Percentiles rank a stretch among this genome's conserved stretches.
These are phyloP conservation scores for Oppia nitens DNA, from an alignment of 1,140 invertebrate genomes.

Conservation along the genomic window DNA sequence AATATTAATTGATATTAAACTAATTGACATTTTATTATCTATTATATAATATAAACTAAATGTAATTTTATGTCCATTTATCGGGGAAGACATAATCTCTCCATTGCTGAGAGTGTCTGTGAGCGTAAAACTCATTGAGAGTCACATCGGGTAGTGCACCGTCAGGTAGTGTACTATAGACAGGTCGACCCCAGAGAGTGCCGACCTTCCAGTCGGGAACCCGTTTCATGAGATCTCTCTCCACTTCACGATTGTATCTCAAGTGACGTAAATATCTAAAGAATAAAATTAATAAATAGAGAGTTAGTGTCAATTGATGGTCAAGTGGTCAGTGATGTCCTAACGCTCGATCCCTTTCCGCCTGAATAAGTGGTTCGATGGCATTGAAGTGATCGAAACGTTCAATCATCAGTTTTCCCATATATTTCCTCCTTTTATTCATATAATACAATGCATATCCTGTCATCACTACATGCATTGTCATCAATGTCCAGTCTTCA, in stretches of 20 bases:
- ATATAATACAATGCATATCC: constrained; percentile 11
- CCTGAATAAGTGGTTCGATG: constrained; percentile 50
- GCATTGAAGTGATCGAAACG: constrained; percentile 51
- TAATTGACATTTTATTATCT: no score
- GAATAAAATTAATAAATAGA: constrained; percentile 1
- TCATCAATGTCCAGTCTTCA: background rate
- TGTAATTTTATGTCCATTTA: background rate
- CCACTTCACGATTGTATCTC: constrained; percentile 58
- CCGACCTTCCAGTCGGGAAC: constrained; percentile 72
- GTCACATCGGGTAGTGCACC: constrained; percentile 41
- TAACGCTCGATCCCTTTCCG: constrained; percentile 63
- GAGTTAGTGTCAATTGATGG: constrained; percentile 1
- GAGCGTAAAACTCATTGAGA: constrained; percentile 48
- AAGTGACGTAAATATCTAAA: constrained; percentile 52
- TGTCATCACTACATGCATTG: background rate
- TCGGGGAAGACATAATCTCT: background rate
- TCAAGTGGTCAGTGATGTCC: no score
- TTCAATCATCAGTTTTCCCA: constrained; percentile 41
- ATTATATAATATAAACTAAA: no score
- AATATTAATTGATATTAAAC: no score
- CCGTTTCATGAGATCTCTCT: constrained; percentile 67
- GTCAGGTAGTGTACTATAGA: constrained; percentile 42
- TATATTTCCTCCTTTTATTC: background rate
- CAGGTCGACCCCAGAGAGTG: constrained; percentile 60
- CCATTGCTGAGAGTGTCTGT: constrained; percentile 16